Percentiles rank a stretch among this genome's conserved stretches.
Conservation (phyloP, 1,140 invertebrate genomes). For the Chironomus tepperi region DNA sequence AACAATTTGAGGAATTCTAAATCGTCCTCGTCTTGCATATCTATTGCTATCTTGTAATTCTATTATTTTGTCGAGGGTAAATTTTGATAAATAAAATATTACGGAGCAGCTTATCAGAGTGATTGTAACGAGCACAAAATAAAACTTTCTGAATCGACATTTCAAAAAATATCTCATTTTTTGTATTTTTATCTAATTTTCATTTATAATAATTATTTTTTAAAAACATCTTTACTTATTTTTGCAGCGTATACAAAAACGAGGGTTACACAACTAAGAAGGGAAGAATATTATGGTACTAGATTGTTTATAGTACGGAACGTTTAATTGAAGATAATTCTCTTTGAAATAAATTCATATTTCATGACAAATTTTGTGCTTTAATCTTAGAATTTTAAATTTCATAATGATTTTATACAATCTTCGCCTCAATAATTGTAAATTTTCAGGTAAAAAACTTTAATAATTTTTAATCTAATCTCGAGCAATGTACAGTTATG, state of each 20-base stretch:
- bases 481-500: too few species aligned
- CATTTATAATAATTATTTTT: background rate
- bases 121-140: constrained; percentile 10
- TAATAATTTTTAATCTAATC: too few species aligned
- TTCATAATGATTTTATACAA: too few species aligned
- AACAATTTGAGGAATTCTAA: background rate
- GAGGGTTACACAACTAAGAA: background rate
- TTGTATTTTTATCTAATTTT: background rate
- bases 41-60: background rate
- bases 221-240: background rate
- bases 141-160: constrained; percentile 5
- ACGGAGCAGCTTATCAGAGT: background rate
- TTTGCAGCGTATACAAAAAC: background rate
- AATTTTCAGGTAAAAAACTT: too few species aligned
- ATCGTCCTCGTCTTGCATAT: background rate
- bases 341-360: too few species aligned
- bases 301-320: too few species aligned
- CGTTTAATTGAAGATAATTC: too few species aligned
- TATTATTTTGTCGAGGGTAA: constrained; percentile 11
- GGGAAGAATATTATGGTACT: too few species aligned
- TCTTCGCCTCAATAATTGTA: too few species aligned
- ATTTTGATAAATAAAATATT: constrained; percentile 8
- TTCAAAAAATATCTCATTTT: background rate
- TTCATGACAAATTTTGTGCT: too few species aligned
- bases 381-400: too few species aligned